These are phyloP conservation scores for Coccyzus lansbergi DNA, from an alignment of 2,797 vertebrate genomes.

Conservation along the genomic window DNA sequence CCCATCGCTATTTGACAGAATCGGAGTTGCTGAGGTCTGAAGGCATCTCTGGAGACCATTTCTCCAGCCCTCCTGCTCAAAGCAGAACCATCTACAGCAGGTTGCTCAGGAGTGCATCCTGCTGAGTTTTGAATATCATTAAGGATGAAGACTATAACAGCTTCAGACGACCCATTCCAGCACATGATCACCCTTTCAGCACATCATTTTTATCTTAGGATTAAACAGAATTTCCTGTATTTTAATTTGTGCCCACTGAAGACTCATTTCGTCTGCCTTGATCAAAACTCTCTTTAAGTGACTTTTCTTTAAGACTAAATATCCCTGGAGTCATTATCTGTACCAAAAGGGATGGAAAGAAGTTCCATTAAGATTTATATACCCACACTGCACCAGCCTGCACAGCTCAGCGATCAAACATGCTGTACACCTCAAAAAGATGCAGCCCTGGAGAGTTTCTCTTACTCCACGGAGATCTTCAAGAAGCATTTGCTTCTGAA, in stretches of 20 bases:
- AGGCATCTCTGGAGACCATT: background rate
- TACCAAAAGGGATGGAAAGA: background rate
- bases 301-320: slow-evolving; percentile 22
- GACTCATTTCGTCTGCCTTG: background rate
- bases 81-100: background rate
- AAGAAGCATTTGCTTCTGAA: slow-evolving; percentile 4
- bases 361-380: background rate
- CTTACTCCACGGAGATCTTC: background rate
- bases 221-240: background rate
- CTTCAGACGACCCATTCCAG: background rate
- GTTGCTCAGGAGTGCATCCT: background rate
- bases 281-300: background rate
- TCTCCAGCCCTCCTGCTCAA: background rate
- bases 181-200: background rate
- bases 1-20: background rate
- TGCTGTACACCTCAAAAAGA: background rate
- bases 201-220: background rate
- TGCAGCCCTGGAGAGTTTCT: background rate
- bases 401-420: slow-evolving; percentile 23
- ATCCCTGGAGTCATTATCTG: background rate
- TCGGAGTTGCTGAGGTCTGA: background rate
- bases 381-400: background rate
- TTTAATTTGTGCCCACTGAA: background rate
- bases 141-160: background rate
- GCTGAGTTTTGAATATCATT: background rate